Conservation (phyloP, 2,888 invertebrate species). For the Gortyna flavago region DNA sequence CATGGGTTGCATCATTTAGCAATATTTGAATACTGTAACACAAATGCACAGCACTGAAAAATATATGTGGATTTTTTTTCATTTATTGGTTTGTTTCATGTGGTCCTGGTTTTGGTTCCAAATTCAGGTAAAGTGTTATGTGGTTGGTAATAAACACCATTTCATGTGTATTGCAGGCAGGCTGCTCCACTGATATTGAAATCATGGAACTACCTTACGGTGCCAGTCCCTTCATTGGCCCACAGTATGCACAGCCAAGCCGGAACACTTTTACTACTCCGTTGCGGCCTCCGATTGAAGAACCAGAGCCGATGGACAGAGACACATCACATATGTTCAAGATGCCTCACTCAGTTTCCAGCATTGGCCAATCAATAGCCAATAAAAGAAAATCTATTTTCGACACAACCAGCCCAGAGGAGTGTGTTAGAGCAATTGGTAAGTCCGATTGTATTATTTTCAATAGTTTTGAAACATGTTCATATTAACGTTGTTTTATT, state of each 20-base stretch:
- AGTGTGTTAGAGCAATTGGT: constrained; percentile 65
- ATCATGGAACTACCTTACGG: constrained; percentile 67
- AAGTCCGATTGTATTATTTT: constrained; percentile 51
- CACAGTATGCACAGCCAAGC: constrained; percentile 52
- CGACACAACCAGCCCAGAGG: constrained; percentile 64
- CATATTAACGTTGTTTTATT: constrained; percentile 26
- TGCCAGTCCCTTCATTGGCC: constrained; percentile 59
- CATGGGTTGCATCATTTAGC: background rate
- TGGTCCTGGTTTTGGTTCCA: background rate
- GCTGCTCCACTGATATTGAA: constrained; percentile 66
- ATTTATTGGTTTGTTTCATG: background rate
- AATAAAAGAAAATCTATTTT: constrained; percentile 80
- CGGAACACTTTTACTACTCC: constrained; percentile 66
- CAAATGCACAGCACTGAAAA: background rate
- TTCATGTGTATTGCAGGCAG: constrained; percentile 66
- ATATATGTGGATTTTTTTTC: background rate
- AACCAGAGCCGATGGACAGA: constrained; percentile 67
- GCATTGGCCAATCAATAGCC: constrained; percentile 69
- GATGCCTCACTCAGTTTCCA: constrained; percentile 70
- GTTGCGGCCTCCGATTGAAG: constrained; percentile 67
- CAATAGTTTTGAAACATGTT: constrained; percentile 24
- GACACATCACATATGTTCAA: constrained; percentile 63
- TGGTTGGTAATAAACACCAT: background rate
- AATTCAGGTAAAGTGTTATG: no score
- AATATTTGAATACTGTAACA: background rate